Base-by-base conservation (phyloP, 1,140 invertebrate genomes). In the Brachionus angularis region DNA sequence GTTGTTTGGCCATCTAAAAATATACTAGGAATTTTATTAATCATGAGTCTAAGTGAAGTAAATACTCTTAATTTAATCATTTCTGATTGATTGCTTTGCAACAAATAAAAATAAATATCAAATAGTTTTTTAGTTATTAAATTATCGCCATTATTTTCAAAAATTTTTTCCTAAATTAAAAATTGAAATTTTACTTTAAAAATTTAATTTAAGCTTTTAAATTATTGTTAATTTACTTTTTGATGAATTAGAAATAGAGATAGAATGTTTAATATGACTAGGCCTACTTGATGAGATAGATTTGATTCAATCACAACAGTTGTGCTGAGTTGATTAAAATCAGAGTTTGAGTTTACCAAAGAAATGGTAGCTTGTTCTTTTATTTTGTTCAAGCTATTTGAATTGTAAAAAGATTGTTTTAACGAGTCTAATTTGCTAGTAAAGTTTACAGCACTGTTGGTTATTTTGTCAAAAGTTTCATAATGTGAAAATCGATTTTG, bases 41-140 rank as follows among this genome's bases (percentile, higher is more conserved):
- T 89, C 75, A 94, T 95, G 0, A 90, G 88, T 75, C 92, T 85
- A 25, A 96, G 81, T 0, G 90, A 88, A 8, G 91, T 91, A 81
- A 96, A 95, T 3, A 93, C 86, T 78, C 96, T 91, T 74, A 89
- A 89, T 74, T 91, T 88, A 25, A 96, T 81, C 10, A 85, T 87
- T 80, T 96, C 93, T 29, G 91, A 93, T 78, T 96, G 93, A 3
- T 91, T 89, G 25, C 89, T 85, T 80, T 90, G 88, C 10, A 96
- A 83, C 74, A 94, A 89, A 4, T 87, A 86, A n/a, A 96, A 78
- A 77, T 94, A 91, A 31, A 93, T 86, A 50, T 87, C 85, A 71
- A 91, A 88, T 12, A 92, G 84, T 81, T 87, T 89, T 76, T 83
- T 86, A 86, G 87, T 89, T 36, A 89, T 83, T 5, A 85, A 77